Conservation (phyloP, 2,797 vertebrate genomes). For the Gymnothorax reevesii region DNA sequence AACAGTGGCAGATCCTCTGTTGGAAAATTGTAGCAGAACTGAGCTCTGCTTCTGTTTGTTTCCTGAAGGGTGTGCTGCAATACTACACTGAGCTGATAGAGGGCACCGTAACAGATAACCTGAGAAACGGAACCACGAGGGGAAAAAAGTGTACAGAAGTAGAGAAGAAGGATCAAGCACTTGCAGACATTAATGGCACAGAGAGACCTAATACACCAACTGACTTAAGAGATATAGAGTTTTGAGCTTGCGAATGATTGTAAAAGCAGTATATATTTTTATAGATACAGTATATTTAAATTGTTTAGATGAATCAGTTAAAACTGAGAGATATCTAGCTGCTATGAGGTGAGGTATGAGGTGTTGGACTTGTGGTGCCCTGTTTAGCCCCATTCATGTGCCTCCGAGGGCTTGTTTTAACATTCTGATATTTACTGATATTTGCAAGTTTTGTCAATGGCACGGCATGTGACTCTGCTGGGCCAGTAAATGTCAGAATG, state of each 20-base stretch:
- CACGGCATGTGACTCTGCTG: no score
- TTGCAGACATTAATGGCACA: slow-evolving; percentile 49
- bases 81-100: slow-evolving; percentile 76
- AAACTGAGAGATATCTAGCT: not conserved
- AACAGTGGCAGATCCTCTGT: no score
- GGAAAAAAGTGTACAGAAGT: slow-evolving; percentile 1
- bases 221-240: slow-evolving; percentile 75
- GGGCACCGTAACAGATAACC: slow-evolving; percentile 62
- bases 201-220: slow-evolving; percentile 73
- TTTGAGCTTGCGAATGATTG: slow-evolving; percentile 54
- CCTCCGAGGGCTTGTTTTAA: no score
- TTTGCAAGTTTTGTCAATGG: no score
- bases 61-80: slow-evolving; percentile 67
- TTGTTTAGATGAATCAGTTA: not conserved
- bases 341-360: not conserved
- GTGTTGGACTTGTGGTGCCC: slow-evolving; percentile 18
- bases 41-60: not conserved
- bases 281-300: slow-evolving; percentile 50
- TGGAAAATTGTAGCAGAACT: not conserved
- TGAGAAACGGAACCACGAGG: slow-evolving; percentile 54
- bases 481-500: no score
- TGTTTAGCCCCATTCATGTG: no score
- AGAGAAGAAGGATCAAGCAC: slow-evolving; percentile 60
- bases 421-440: no score
- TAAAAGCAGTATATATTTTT: slow-evolving; percentile 32